Conservation (phyloP, 2,888 invertebrate species). For the Diaperis boleti region DNA sequence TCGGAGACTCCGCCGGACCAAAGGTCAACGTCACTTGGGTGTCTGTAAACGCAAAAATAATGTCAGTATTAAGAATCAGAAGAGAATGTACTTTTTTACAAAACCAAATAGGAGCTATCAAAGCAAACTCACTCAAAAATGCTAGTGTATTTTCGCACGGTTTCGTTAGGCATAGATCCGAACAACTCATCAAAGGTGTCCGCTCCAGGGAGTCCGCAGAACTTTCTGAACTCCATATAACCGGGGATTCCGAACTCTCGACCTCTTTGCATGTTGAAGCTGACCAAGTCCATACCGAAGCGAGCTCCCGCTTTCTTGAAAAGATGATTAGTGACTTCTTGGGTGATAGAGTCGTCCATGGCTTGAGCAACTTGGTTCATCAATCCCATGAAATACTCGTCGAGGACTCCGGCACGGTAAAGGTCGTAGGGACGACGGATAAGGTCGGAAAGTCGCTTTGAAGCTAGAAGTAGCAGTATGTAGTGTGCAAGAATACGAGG, state of each 20-base stretch:
- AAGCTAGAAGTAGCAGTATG: constrained; percentile 70
- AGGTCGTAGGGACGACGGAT: constrained; percentile 91
- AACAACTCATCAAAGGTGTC: constrained; percentile 84
- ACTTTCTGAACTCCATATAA: constrained; percentile 93
- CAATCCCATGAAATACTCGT: constrained; percentile 92
- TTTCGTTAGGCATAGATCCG: constrained; percentile 90
- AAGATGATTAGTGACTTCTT: constrained; percentile 90
- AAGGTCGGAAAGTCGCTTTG: constrained; percentile 87
- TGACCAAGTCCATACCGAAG: constrained; percentile 91
- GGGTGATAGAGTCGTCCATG: constrained; percentile 94
- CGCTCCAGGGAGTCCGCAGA: constrained; percentile 86
- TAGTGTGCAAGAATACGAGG: background rate
- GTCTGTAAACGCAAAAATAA: too few species aligned
- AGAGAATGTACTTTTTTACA: too few species aligned
- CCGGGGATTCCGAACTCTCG: constrained; percentile 92
- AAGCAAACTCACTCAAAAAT: constrained; percentile 79
- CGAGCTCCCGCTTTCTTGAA: constrained; percentile 83
- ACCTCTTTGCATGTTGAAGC: constrained; percentile 94
- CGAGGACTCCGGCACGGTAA: constrained; percentile 89
- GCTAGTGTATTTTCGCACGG: constrained; percentile 83
- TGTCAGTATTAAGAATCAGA: too few species aligned
- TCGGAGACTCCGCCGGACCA: constrained; percentile 97
- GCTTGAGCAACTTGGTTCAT: constrained; percentile 96
- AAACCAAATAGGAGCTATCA: background rate
- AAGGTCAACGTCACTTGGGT: constrained; percentile 91